Conservation (phyloP, 2,888 invertebrate genomes). For the Pseudolycoriella hygida region DNA sequence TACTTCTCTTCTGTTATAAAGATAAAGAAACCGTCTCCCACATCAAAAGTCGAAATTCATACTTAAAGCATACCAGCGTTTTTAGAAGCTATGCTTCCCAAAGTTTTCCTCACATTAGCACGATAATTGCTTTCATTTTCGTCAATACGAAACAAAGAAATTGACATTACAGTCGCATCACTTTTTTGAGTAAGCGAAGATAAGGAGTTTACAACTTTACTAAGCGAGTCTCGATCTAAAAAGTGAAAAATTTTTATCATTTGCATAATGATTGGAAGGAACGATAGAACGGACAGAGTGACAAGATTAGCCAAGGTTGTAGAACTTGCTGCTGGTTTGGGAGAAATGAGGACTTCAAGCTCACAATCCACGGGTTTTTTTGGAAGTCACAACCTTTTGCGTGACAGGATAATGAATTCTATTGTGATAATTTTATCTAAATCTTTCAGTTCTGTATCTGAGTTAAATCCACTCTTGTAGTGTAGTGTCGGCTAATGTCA, state of each 20-base stretch:
- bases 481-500: too few relatives aligned
- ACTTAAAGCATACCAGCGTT: constrained; percentile 20
- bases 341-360: too few relatives aligned
- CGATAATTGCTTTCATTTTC: constrained; percentile 13
- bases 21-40: constrained; percentile 2
- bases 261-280: background rate
- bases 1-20: constrained; percentile 33
- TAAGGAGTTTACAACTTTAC: constrained; percentile 40
- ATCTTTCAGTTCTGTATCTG: too few relatives aligned
- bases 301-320: background rate
- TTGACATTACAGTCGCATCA: constrained; percentile 8
- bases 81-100: constrained; percentile 21
- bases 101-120: constrained; percentile 17
- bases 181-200: constrained; percentile 20
- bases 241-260: background rate
- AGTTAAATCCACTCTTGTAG: too few relatives aligned
- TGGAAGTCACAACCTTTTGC: too few relatives aligned
- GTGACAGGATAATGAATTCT: too few relatives aligned
- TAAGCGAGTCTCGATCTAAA: constrained; percentile 43
- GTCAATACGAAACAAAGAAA: constrained; percentile 8
- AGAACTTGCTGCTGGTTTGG: too few relatives aligned
- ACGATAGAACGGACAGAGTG: background rate
- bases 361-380: too few relatives aligned
- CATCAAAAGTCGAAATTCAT: too few relatives aligned
- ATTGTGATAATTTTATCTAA: too few relatives aligned